phyloP scores from a whole-genome alignment of 2,888 invertebrate genomes.

The Stenichneumon culpator region DNA sequence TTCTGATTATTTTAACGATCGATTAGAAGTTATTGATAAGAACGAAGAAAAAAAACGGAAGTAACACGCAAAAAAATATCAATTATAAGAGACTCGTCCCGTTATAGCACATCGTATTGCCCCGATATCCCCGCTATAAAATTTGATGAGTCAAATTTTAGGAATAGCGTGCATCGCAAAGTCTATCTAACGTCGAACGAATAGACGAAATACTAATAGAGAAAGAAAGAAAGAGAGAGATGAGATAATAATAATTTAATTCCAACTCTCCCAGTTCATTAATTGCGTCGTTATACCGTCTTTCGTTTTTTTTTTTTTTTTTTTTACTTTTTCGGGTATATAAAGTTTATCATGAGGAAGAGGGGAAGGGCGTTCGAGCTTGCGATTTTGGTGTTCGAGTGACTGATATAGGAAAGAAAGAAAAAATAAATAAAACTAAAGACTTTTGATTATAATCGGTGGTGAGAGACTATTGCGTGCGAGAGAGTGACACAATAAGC shows the following conservation, averaged over 20 bases:
- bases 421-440: conserved; percentile 22
- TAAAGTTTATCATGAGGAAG: conserved; percentile 4
- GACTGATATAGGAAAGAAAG: conserved; percentile 31
- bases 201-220: conserved; percentile 46
- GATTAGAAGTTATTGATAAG: conserved; percentile 37
- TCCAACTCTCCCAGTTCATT: conserved; percentile 50
- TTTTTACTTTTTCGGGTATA: neutral
- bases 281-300: conserved; percentile 52
- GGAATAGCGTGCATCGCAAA: conserved; percentile 42
- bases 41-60: conserved; percentile 28
- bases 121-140: conserved; percentile 40
- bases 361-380: conserved; percentile 41
- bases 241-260: conserved; percentile 57
- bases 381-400: conserved; percentile 32
- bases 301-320: conserved; percentile 33
- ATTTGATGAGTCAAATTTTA: conserved; percentile 21
- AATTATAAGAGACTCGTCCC: conserved; percentile 43
- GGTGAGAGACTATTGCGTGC: conserved; percentile 30
- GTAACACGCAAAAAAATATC: conserved; percentile 28
- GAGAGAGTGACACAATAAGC: conserved; percentile 6
- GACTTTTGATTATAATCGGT: conserved; percentile 46
- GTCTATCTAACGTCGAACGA: conserved; percentile 46
- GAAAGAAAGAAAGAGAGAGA: neutral
- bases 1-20: conserved; percentile 42
- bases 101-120: conserved; percentile 38